Evolutionary conservation across 2,797 vertebrate genomes (phyloP), one percentile per base, ranked within the genome.

Genomic region (Acropternis orthonyx): DNA sequence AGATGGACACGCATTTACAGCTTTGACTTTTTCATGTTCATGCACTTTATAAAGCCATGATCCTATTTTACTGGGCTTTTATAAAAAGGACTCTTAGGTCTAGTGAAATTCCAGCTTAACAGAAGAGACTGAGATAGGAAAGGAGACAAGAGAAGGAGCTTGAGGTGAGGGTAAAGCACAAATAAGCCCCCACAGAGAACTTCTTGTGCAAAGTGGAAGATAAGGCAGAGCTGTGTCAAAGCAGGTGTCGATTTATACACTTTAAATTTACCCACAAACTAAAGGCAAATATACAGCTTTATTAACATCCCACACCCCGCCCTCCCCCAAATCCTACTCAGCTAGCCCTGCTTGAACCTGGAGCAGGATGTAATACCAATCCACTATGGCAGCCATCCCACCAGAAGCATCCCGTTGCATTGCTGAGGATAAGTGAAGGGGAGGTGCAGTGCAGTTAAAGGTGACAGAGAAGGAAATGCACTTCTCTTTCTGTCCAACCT

Each of bases 51-150:
- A 80, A 81, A 96, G 76, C 65, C 41, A 46, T 1, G 41, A 81
- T 95, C 71, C 23, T 83, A 80, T 96, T 95, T 94, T 91, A 93
- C 66, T 76, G 30, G 51, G 16, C 59, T 91, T 92, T 84, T 92
- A 54, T 84, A 66, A 85, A 75, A 92, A 91, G 52, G 37, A n/a
- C 61, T 85, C 55, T 69, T 48, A 88, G 55, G 74, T 56, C 75
- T 78, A 67, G 73, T 54, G 83, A 88, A 95, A 93, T 88, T 95
- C 18, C 80, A 74, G 58, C n/a, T 73, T 74, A 81, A 61, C 19
- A 76, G 36, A 49, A 85, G 49, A 75, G 54, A 23, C 37, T 67
- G 59, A 71, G 63, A 39, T 49, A 46, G 69, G 65, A 85, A 89
- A 10, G 4, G 67, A 59, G 37, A 82, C 12, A 72, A 63, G 67